Evolutionary conservation across 2,113 vertebrate species (phyloP), one percentile per base, ranked within the genome.

Genomic region (Neogale vison): DNA sequence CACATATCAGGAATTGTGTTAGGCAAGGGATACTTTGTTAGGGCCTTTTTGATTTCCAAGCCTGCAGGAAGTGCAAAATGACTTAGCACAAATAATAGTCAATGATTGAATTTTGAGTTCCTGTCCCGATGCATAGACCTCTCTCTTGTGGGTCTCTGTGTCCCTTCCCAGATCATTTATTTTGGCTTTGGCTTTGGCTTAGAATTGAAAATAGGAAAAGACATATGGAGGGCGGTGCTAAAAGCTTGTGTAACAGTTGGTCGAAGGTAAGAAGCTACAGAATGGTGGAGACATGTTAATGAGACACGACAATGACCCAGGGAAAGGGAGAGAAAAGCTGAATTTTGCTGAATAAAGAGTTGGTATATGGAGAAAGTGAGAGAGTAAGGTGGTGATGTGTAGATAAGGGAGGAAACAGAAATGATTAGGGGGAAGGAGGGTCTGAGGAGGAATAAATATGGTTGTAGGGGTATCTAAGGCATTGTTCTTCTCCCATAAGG

Each of bases 11-110:
- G 47, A 91, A 85, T 61, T 80, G 77, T 88, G 55, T 47, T 74
- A 34, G 24, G 29, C 42, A 90, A 65, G 36, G 45, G 10, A 50
- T 24, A 83, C 17, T 52, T 67, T 9, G 13, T 59, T 69, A 39
- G 45, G 45, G 63, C 13, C 31, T 52, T 88, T 80, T 92, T 80
- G 52, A 77, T 67, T 91, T 80, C 52, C 71, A 55, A 96, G 86
- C 71, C 21, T 95, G 24, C 87, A 95, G 81, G 31, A 96, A 80
- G 36, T 88, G 1, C 50, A 85, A 52, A 91, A 93, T 81, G 87
- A 91, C 18, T 79, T 45, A 84, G 77, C 34, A 80, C 29, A 85
- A 80, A 57, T 69, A 72, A 77, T 47, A 90, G 11, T 69, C 15
- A 80, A 14, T 84, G n/a, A 52, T 52, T 83, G 42, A 45, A 79